Evolutionary conservation across 2,888 invertebrate genomes (phyloP), one percentile per base, ranked within the genome.

Genomic region (Drosophila conformis): DNA sequence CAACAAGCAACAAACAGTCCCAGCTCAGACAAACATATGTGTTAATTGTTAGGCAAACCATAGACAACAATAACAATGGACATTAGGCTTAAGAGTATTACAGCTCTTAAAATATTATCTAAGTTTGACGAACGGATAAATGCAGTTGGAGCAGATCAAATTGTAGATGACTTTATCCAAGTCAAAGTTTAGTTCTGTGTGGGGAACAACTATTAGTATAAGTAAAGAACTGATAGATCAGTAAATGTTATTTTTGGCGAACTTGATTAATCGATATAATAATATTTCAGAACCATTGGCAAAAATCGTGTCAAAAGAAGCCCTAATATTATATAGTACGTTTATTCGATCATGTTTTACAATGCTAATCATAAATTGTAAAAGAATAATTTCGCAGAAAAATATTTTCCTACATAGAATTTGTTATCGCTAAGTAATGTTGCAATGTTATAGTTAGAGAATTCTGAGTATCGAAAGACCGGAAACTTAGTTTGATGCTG

Each of bases 21-120:
- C 25, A 70, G 63, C 75, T 72, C 65, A 33, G 42, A 48, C 71
- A 78, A 71, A 75, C 65, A 68, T 25, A 70, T 46, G 79, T 82
- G 80, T 76, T 79, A 82, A 80, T 81, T 81, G 58, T 46, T 69
- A 65, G 70, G 67, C 69, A 75, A 80, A 69, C 78, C 58, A 51
- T 21, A 21, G 15, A 13, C 35, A 21, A 36, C 29, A 18, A n/a
- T 15, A 36, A 38, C 57, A 60, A 62, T 54, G 46, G 38, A 59
- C 59, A 67, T 67, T 66, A 36, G 68, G 54, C 13, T 33, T 58
- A 35, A 29, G 29, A 10, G 25, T 54, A 56, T 51, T 73, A 59
- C 51, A 54, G 36, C 53, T 36, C 49, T 15, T 10, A 38, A 29
- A 42, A 21, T n/a, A 66, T 35, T 38, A 59, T 27, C 49, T 4